A percentile compares a stretch with the other conserved stretches of the same genome.
phyloP scores from a whole-genome alignment of 2,888 invertebrate genomes.

The Nowickia ferox region DNA sequence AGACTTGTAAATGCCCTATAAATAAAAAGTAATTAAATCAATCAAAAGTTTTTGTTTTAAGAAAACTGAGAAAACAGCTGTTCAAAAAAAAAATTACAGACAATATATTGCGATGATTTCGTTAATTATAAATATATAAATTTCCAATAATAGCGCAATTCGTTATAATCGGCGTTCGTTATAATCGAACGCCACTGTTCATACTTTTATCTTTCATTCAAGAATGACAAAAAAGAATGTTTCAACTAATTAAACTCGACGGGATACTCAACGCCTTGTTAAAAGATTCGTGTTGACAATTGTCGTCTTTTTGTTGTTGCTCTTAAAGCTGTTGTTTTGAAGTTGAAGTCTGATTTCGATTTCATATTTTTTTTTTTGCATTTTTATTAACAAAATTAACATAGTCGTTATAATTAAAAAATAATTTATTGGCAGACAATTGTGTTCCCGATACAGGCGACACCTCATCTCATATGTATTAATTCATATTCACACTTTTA shows the following conservation, averaged over 20 bases:
- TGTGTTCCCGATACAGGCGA: conserved; percentile 56
- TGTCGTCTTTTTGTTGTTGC: conserved; percentile 39
- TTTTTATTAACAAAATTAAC: conserved; percentile 76
- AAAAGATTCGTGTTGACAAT: conserved; percentile 67
- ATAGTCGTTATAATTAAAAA: conserved; percentile 81
- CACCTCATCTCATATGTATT: conserved; percentile 31
- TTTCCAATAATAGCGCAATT: no score
- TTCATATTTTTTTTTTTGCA: conserved; percentile 57
- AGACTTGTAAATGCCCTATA: no score
- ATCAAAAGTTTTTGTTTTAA: no score
- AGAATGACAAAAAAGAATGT: conserved; percentile 7
- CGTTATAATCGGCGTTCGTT: no score
- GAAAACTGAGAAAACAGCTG: no score
- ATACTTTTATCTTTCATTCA: neutral
- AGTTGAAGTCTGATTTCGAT: conserved; percentile 46
- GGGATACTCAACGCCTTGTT: conserved; percentile 62
- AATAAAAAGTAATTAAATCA: no score
- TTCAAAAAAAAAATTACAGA: no score
- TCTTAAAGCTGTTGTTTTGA: conserved; percentile 24
- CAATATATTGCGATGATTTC: no score
- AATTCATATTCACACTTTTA: conserved; percentile 57
- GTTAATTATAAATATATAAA: no score
- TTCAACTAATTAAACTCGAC: conserved; percentile 60
- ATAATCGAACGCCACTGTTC: neutral
- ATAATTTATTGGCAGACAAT: conserved; percentile 79